Evolutionary conservation across 1,140 invertebrate species (phyloP).

Genomic region (Diploscapter pachys): DNA sequence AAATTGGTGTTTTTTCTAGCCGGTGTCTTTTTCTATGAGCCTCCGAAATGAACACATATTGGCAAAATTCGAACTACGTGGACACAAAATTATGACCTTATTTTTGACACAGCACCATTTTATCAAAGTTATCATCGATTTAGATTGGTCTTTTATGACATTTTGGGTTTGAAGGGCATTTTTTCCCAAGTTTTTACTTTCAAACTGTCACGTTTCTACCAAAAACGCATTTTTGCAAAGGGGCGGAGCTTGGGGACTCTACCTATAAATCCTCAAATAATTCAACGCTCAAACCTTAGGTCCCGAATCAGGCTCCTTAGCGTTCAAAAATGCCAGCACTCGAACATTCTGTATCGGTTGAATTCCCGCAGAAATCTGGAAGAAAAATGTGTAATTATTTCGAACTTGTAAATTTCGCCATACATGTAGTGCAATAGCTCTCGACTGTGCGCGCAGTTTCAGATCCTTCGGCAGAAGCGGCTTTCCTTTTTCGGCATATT

Average conservation of each 20-base stretch:
- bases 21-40: too few relatives aligned
- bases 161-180: too few relatives aligned
- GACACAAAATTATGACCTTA: neutral
- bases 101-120: too few relatives aligned
- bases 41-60: too few relatives aligned
- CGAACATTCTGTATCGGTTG: constrained; percentile 83
- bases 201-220: too few relatives aligned
- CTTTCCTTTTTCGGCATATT: constrained; percentile 70
- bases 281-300: constrained; percentile 6
- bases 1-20: too few relatives aligned
- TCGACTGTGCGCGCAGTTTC: constrained; percentile 77
- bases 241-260: too few relatives aligned
- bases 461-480: constrained; percentile 81
- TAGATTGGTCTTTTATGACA: too few relatives aligned
- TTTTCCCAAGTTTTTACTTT: too few relatives aligned
- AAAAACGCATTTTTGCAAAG: too few relatives aligned
- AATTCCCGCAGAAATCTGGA: constrained; percentile 50
- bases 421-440: constrained; percentile 46
- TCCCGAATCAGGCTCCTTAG: constrained; percentile 28
- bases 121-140: too few relatives aligned
- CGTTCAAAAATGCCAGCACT: constrained; percentile 71
- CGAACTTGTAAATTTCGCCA: neutral
- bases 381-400: neutral
- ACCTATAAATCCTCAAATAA: neutral
- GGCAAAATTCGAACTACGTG: neutral